phyloP scores from a whole-genome alignment of 2,888 invertebrate species.

The Erannis defoliaria region DNA sequence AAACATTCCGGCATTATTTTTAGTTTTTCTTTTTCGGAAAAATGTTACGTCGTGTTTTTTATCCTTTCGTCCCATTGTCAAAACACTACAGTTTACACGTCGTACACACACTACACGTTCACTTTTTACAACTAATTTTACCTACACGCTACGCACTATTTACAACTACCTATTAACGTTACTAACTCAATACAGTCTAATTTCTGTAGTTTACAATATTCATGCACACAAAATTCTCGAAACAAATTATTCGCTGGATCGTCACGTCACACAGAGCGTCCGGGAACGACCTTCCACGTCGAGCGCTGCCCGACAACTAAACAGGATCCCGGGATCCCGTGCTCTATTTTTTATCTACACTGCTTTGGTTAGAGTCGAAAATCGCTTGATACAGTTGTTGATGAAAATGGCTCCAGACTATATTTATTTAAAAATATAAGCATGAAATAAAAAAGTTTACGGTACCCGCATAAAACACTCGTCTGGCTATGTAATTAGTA shows the following conservation, averaged over 20 bases:
- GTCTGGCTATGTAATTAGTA: too few relatives aligned
- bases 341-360: not conserved
- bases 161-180: too few relatives aligned
- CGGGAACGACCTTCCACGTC: not conserved
- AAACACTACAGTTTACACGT: not conserved
- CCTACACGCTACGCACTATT: too few relatives aligned
- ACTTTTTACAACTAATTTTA: too few relatives aligned
- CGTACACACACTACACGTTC: slow-evolving; percentile 47
- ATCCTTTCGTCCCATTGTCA: not conserved
- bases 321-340: too few relatives aligned
- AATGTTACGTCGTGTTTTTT: not conserved
- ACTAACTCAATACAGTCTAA: too few relatives aligned
- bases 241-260: too few relatives aligned
- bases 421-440: not conserved
- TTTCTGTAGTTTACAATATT: too few relatives aligned
- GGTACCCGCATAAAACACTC: too few relatives aligned
- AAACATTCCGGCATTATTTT: not conserved
- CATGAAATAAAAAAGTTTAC: not conserved
- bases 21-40: not conserved
- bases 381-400: not conserved
- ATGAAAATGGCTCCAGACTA: not conserved
- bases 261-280: not conserved
- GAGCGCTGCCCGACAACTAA: not conserved
- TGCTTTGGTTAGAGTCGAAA: not conserved
- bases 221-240: too few relatives aligned